These are phyloP conservation scores for Parnassius orleans DNA, from an alignment of 2,888 invertebrate genomes.

Conservation along the genomic window DNA sequence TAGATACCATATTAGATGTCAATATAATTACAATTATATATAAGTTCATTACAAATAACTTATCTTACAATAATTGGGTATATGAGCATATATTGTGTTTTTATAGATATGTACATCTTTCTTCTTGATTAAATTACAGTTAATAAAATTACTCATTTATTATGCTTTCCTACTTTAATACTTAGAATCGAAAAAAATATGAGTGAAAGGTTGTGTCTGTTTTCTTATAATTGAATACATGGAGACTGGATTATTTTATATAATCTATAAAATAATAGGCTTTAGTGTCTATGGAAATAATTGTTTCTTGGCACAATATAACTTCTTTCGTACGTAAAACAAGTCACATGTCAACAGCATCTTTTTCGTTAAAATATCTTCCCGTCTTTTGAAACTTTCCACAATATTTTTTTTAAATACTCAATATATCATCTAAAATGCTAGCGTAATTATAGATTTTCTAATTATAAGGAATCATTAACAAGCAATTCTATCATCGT, in stretches of 20 bases:
- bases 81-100: slow-evolving; percentile 67
- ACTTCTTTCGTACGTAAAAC: slow-evolving; percentile 40
- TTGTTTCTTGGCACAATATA: slow-evolving; percentile 64
- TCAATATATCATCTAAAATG: not conserved
- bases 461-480: too few relatives aligned
- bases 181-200: slow-evolving; percentile 26
- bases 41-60: slow-evolving; percentile 45
- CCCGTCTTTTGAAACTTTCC: not conserved
- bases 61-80: slow-evolving; percentile 59
- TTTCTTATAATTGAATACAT: slow-evolving; percentile 25
- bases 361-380: not conserved
- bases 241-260: slow-evolving; percentile 13
- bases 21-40: slow-evolving; percentile 66
- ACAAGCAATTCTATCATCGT: too few relatives aligned
- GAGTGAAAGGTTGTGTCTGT: slow-evolving; percentile 23
- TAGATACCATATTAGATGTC: slow-evolving; percentile 72
- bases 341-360: slow-evolving; percentile 1
- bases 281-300: slow-evolving; percentile 26
- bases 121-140: slow-evolving; percentile 41
- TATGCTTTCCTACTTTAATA: slow-evolving; percentile 1
- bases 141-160: slow-evolving; percentile 38
- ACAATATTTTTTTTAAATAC: not conserved
- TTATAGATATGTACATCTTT: slow-evolving; percentile 72
- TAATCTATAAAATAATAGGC: slow-evolving; percentile 5
- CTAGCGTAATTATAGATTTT: not conserved